A percentile compares a stretch with the other conserved stretches of the same genome.
phyloP scores from a whole-genome alignment of 2,113 vertebrate genomes.

The Serinus canaria region DNA sequence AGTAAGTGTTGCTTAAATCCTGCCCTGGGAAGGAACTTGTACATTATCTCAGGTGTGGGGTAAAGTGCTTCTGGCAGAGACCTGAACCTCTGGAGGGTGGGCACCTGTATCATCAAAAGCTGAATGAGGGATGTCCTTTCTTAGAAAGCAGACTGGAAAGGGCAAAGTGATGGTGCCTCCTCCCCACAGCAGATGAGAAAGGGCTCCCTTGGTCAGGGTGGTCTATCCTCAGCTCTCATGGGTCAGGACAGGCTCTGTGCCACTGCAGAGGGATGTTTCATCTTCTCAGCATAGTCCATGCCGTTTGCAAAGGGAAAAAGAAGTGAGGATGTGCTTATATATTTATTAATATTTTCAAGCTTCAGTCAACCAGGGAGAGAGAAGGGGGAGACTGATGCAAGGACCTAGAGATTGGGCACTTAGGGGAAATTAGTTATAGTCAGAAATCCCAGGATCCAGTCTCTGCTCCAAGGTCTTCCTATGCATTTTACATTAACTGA shows the following conservation, averaged over 20 bases:
- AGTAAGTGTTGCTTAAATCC: neutral
- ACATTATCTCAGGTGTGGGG: neutral
- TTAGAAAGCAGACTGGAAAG: neutral
- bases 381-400: neutral
- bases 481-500: slow-evolving; percentile 22
- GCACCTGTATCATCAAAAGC: neutral
- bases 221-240: neutral
- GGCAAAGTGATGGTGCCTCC: neutral
- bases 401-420: neutral
- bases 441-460: neutral
- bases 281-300: neutral
- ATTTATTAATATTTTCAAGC: neutral
- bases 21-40: neutral
- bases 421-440: neutral
- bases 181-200: neutral
- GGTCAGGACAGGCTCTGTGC: neutral
- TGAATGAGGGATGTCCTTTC: neutral
- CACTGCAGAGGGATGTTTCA: neutral
- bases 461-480: neutral
- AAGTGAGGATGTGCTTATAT: neutral
- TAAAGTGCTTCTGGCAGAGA: neutral
- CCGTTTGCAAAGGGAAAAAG: neutral
- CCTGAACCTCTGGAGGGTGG: neutral
- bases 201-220: neutral
- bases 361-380: neutral